Evolutionary conservation across 2,888 invertebrate genomes (phyloP).

Genomic region (Meghimatium bilineatum): DNA sequence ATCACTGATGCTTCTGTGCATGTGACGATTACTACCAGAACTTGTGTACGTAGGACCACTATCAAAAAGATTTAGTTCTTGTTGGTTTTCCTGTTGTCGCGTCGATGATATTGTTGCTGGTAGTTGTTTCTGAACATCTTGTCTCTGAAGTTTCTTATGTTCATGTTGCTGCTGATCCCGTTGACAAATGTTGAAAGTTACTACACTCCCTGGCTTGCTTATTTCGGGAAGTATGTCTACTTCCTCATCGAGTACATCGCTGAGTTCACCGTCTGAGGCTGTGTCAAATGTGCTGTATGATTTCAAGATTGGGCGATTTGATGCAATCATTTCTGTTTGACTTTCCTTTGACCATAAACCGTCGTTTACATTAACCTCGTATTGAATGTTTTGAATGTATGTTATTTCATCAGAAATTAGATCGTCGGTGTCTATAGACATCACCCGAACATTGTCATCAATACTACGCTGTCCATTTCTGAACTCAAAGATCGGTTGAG

Average conservation of each 20-base stretch:
- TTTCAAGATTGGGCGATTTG: not conserved
- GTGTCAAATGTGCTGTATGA: not conserved
- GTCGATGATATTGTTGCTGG: not conserved
- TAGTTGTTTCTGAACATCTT: not conserved
- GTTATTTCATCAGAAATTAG: not conserved
- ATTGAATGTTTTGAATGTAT: not conserved
- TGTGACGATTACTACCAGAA: not conserved
- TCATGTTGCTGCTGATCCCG: not conserved
- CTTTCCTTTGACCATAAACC: not conserved
- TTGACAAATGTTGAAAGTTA: not conserved
- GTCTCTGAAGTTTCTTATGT: not conserved
- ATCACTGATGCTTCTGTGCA: constrained; percentile 32
- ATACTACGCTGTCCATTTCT: not conserved
- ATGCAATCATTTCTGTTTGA: not conserved
- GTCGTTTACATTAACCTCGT: not conserved
- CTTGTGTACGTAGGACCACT: not conserved
- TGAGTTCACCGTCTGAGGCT: not conserved
- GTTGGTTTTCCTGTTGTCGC: not conserved
- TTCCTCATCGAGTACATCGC: constrained; percentile 27
- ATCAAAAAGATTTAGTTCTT: not conserved
- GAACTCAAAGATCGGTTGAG: not conserved
- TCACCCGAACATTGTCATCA: not conserved
- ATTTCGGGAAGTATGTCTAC: constrained; percentile 14
- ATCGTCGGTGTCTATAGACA: not conserved
- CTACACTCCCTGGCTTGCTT: not conserved